Percentiles rank a stretch among this genome's conserved stretches.
Conservation (phyloP, 2,888 invertebrate species). For the Alviniconcha strummeri region DNA sequence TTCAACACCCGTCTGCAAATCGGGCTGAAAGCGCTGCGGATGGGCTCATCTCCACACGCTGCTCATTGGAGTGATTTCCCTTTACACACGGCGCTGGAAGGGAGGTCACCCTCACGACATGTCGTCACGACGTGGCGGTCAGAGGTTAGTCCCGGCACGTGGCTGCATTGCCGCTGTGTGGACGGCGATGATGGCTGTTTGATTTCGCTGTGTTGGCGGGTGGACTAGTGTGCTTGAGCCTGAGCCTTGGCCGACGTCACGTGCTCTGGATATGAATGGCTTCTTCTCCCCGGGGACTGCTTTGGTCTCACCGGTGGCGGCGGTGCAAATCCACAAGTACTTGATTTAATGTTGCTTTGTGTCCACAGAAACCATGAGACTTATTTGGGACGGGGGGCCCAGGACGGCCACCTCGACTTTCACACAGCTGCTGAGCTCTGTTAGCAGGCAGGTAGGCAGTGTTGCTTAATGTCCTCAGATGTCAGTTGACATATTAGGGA, state of each 20-base stretch:
- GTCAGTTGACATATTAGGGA: too few species aligned
- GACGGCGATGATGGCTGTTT: background rate
- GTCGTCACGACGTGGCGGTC: conserved; percentile 17
- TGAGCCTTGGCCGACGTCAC: background rate
- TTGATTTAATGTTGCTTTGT: too few species aligned
- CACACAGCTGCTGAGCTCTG: too few species aligned
- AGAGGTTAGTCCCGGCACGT: conserved; percentile 2
- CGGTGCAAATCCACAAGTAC: too few species aligned
- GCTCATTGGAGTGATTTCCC: conserved; percentile 7
- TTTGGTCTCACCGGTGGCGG: too few species aligned
- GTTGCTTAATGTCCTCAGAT: too few species aligned
- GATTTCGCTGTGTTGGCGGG: background rate
- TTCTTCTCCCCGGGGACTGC: too few species aligned
- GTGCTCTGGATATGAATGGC: background rate
- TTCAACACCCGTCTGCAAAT: background rate
- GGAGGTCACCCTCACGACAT: conserved; percentile 25
- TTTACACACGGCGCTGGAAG: conserved; percentile 15
- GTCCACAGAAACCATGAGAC: too few species aligned
- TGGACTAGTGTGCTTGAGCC: background rate
- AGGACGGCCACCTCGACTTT: too few species aligned
- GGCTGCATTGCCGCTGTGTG: background rate
- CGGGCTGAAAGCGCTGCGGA: background rate
- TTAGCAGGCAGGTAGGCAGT: too few species aligned
- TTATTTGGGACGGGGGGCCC: too few species aligned
- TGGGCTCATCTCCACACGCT: background rate